Conservation (phyloP, 1,140 invertebrate species). For the Bombus pascuorum region DNA sequence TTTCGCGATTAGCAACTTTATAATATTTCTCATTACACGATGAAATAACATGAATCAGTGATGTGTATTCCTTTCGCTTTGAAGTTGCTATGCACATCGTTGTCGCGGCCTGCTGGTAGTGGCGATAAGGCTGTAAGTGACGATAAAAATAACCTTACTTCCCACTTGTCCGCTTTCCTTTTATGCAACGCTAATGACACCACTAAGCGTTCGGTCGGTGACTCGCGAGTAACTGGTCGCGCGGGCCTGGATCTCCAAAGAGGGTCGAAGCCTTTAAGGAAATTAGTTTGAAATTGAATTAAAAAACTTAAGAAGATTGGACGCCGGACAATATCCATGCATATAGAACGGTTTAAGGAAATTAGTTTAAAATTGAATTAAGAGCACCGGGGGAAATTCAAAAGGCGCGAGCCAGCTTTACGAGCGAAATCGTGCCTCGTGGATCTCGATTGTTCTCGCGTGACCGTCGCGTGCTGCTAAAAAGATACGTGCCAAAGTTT, state of each 20-base stretch:
- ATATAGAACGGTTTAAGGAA: slow-evolving; percentile 54
- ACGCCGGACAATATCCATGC: slow-evolving; percentile 50
- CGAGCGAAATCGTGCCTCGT: slow-evolving; percentile 8
- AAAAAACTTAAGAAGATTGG: slow-evolving; percentile 61
- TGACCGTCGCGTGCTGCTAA: neutral
- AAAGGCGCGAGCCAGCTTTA: slow-evolving; percentile 18
- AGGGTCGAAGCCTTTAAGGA: slow-evolving; percentile 47
- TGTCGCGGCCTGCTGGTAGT: neutral
- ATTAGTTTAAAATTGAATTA: slow-evolving; percentile 62
- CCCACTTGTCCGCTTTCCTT: slow-evolving; percentile 40
- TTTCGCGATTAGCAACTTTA: no score
- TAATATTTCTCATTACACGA: no score
- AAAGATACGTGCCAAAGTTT: neutral
- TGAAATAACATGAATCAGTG: no score
- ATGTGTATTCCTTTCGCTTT: no score
- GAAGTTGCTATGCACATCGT: neutral
- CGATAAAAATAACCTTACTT: slow-evolving; percentile 38
- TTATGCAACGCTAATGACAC: slow-evolving; percentile 49
- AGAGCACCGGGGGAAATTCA: slow-evolving; percentile 19
- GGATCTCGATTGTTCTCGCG: slow-evolving; percentile 23
- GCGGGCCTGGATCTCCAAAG: neutral
- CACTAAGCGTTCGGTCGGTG: slow-evolving; percentile 16
- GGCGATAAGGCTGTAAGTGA: neutral
- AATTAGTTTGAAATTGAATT: slow-evolving; percentile 61
- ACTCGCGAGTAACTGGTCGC: slow-evolving; percentile 4